phyloP scores from a whole-genome alignment of 1,140 invertebrate species.

The Parapsyche elsis region DNA sequence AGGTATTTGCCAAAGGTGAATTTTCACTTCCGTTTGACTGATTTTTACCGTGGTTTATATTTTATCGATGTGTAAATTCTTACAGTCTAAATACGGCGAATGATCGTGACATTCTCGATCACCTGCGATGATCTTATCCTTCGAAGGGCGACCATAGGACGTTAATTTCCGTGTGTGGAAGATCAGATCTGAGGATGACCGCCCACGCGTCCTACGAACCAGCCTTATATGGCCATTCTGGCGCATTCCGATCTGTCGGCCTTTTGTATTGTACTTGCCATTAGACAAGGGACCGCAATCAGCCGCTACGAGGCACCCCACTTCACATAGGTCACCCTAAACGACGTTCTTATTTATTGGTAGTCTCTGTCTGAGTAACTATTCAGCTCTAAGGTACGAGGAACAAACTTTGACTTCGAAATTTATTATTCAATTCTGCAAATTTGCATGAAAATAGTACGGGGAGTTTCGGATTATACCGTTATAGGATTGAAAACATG shows the following conservation, averaged over 20 bases:
- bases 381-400: too few species aligned
- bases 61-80: too few species aligned
- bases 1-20: too few species aligned
- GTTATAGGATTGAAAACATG: too few species aligned
- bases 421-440: too few species aligned
- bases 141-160: neutral
- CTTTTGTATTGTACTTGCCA: slow-evolving; percentile 6
- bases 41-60: too few species aligned
- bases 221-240: slow-evolving; percentile 24
- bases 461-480: too few species aligned
- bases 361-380: too few species aligned
- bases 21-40: too few species aligned
- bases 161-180: slow-evolving; percentile 1
- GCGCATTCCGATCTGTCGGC: slow-evolving; percentile 3
- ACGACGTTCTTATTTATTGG: neutral
- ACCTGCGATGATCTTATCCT: neutral
- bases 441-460: too few species aligned
- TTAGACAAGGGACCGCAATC: slow-evolving; percentile 20
- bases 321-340: neutral
- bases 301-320: neutral
- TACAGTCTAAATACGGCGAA: too few species aligned
- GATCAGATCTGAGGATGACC: neutral
- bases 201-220: neutral
- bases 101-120: neutral
- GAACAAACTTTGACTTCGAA: too few species aligned